These are phyloP conservation scores for Branchipolynoe longqiensis DNA, from an alignment of 2,888 invertebrate genomes.

Conservation along the genomic window DNA sequence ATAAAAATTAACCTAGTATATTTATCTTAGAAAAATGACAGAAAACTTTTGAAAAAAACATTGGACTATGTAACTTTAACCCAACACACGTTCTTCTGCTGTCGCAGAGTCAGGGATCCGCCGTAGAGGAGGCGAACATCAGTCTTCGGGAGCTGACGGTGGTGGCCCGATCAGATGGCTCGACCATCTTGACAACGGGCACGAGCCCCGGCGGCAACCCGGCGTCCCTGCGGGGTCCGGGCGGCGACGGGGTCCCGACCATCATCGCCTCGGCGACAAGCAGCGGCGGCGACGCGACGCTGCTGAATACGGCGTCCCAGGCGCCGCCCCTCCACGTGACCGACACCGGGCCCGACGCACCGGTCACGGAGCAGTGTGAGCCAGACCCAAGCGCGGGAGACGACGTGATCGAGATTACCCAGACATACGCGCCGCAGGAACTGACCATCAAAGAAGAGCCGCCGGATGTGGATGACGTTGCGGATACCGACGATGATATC, in stretches of 20 bases:
- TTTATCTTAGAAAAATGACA: too few species aligned
- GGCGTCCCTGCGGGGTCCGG: neutral
- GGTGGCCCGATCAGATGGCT: slow-evolving; percentile 6
- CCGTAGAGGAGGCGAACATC: neutral
- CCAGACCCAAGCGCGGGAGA: neutral
- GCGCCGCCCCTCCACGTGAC: neutral
- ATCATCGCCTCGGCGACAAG: neutral
- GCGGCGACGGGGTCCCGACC: neutral
- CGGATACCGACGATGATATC: slow-evolving; percentile 49
- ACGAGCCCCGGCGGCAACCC: neutral
- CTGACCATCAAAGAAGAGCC: slow-evolving; percentile 49
- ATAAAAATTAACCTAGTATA: too few species aligned
- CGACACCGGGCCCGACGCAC: neutral
- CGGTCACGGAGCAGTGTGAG: neutral
- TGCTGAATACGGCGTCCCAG: neutral
- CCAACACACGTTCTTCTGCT: too few species aligned
- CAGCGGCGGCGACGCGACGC: neutral
- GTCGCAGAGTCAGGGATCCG: neutral
- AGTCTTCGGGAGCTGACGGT: slow-evolving; percentile 27
- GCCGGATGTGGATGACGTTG: slow-evolving; percentile 16
- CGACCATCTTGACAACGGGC: slow-evolving; percentile 13
- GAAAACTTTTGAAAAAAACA: too few species aligned
- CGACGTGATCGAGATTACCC: neutral
- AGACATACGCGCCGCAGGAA: neutral
- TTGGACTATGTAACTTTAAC: too few species aligned